A percentile compares a stretch with the other conserved stretches of the same genome.
Conservation (phyloP, 1,140 invertebrate species). For the Monochamus saltuarius region DNA sequence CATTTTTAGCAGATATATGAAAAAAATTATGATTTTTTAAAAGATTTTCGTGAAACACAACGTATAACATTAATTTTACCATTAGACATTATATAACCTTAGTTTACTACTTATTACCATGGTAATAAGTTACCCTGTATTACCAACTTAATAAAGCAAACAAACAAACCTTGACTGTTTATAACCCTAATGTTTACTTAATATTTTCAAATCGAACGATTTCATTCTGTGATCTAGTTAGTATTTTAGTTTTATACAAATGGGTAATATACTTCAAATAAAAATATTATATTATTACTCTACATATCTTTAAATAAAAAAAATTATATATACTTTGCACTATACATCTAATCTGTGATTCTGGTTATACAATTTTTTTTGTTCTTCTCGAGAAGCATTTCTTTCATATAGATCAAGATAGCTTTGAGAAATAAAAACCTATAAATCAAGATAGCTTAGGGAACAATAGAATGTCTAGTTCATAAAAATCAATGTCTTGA, state of each 20-base stretch:
- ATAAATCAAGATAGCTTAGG: too few relatives aligned
- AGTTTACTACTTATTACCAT: constrained; percentile 17
- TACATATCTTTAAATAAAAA: constrained; percentile 28
- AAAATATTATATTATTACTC: constrained; percentile 22
- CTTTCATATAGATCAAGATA: constrained; percentile 4
- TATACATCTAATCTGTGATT: constrained; percentile 16
- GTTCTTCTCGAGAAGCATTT: constrained; percentile 15
- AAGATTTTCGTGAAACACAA: too few relatives aligned
- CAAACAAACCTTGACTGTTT: constrained; percentile 13
- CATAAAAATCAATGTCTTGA: too few relatives aligned
- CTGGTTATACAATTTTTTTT: constrained; percentile 22
- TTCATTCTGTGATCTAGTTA: too few relatives aligned
- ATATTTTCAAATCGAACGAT: too few relatives aligned
- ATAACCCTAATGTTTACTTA: constrained; percentile 11
- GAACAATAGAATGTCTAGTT: too few relatives aligned
- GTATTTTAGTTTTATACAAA: constrained; percentile 3
- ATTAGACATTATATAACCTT: too few relatives aligned
- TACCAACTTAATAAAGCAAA: constrained; percentile 13
- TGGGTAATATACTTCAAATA: constrained; percentile 19
- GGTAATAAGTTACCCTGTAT: constrained; percentile 15
- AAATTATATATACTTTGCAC: constrained; percentile 26
- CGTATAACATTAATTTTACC: too few relatives aligned
- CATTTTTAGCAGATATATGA: too few relatives aligned
- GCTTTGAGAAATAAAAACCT: too few relatives aligned
- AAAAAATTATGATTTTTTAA: too few relatives aligned